A percentile compares a stretch with the other conserved stretches of the same genome.
phyloP scores from a whole-genome alignment of 2,888 invertebrate genomes.

The Adelphocoris suturalis region DNA sequence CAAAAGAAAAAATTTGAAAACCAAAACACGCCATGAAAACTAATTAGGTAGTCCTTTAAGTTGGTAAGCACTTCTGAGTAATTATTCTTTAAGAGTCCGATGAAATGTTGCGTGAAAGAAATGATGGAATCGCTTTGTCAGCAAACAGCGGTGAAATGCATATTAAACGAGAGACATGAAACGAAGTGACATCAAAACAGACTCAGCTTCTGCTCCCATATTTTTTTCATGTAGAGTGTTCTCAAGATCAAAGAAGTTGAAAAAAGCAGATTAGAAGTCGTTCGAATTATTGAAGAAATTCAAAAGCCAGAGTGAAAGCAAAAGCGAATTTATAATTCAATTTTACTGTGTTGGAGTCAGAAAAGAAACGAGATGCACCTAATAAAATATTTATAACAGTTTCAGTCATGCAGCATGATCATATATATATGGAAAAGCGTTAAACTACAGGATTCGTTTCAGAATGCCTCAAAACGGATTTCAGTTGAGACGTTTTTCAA shows the following conservation, averaged over 20 bases:
- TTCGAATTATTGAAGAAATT: neutral
- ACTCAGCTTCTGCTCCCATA: neutral
- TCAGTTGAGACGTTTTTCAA: no score
- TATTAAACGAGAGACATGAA: neutral
- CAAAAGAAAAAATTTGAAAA: neutral
- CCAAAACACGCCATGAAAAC: neutral
- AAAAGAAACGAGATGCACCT: no score
- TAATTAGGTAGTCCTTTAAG: neutral
- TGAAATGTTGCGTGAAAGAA: neutral
- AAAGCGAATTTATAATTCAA: no score
- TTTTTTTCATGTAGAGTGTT: neutral
- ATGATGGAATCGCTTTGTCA: conserved; percentile 4
- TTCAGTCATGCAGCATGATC: no score
- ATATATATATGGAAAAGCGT: no score
- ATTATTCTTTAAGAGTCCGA: neutral
- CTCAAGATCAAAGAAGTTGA: neutral
- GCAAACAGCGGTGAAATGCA: conserved; percentile 3
- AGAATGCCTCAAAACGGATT: no score
- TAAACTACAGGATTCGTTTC: no score
- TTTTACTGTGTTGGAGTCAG: no score
- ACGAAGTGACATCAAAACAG: neutral
- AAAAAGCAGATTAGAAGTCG: neutral
- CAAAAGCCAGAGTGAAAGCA: no score
- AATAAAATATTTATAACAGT: no score
- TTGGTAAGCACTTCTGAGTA: neutral